These are phyloP conservation scores for Aporophyla lueneburgensis DNA, from an alignment of 2,888 invertebrate genomes.

Conservation along the genomic window DNA sequence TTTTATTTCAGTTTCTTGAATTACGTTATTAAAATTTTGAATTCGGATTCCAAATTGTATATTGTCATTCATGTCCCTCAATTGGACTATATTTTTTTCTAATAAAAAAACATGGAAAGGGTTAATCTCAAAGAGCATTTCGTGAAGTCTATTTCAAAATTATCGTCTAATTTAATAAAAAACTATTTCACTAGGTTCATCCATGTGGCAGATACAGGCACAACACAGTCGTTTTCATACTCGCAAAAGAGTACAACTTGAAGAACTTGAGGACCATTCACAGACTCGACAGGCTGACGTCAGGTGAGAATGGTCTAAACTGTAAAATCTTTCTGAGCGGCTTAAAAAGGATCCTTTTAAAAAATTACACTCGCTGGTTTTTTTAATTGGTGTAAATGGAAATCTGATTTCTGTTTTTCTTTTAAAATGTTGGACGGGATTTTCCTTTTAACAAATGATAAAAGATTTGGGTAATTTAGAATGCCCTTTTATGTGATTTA, in stretches of 20 bases:
- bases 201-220: conserved; percentile 99
- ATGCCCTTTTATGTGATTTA: neutral
- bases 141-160: neutral
- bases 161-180: conserved; percentile 48
- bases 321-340: conserved; percentile 32
- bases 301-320: conserved; percentile 89
- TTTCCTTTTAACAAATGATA: conserved; percentile 13
- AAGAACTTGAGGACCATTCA: conserved; percentile 98
- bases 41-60: conserved; percentile 16
- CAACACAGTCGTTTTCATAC: conserved; percentile 98
- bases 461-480: conserved; percentile 1
- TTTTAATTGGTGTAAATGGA: conserved; percentile 19
- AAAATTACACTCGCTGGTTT: conserved; percentile 33
- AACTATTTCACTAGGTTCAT: conserved; percentile 93
- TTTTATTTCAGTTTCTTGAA: conserved; percentile 11
- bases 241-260: conserved; percentile 98
- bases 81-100: conserved; percentile 8
- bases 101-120: conserved; percentile 39
- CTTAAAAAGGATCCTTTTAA: conserved; percentile 29
- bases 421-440: conserved; percentile 8
- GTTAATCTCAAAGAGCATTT: neutral
- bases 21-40: neutral
- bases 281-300: conserved; percentile 98
- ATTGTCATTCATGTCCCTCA: neutral
- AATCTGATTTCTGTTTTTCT: conserved; percentile 20